Evolutionary conservation across 23 tunicate species (phyloP).

Genomic region (Halocynthia aurantium): DNA sequence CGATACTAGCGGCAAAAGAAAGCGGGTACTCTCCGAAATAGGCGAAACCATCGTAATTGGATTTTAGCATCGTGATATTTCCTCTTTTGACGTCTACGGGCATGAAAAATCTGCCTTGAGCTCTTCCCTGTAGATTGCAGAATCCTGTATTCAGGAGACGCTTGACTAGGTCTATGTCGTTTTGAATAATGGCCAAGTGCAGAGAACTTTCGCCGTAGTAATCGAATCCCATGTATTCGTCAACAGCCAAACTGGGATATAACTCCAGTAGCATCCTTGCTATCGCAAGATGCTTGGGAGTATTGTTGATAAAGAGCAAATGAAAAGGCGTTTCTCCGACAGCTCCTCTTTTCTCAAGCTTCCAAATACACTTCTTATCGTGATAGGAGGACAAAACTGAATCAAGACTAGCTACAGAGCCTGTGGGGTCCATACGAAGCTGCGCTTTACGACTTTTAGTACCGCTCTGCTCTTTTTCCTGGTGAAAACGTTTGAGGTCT

Average conservation of each 20-base stretch:
- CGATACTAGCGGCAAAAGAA: slow-evolving; percentile 85
- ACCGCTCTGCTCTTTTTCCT: slow-evolving; percentile 34
- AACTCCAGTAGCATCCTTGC: slow-evolving; percentile 49
- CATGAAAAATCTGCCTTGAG: slow-evolving; percentile 77
- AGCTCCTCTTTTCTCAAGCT: slow-evolving; percentile 68
- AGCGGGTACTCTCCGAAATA: slow-evolving; percentile 88
- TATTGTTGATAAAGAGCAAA: slow-evolving; percentile 61
- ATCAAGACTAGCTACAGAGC: slow-evolving; percentile 32
- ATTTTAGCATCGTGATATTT: slow-evolving; percentile 48
- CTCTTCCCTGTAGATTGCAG: slow-evolving; percentile 64
- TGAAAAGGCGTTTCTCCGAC: slow-evolving; percentile 93
- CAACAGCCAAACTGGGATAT: slow-evolving; percentile 68
- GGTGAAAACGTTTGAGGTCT: slow-evolving; percentile 14
- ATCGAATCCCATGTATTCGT: slow-evolving; percentile 67
- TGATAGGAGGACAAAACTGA: slow-evolving; percentile 32
- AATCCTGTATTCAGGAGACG: slow-evolving; percentile 39
- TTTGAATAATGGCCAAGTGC: slow-evolving; percentile 80
- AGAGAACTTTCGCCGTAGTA: slow-evolving; percentile 86
- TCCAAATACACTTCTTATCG: slow-evolving; percentile 53
- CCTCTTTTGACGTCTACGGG: slow-evolving; percentile 85
- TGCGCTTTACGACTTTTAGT: background rate
- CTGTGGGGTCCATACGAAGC: background rate
- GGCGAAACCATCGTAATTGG: slow-evolving; percentile 80
- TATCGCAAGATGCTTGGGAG: slow-evolving; percentile 53
- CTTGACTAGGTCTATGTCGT: slow-evolving; percentile 54